phyloP scores from a whole-genome alignment of 2,888 invertebrate species.

The Morpho deidamia region DNA sequence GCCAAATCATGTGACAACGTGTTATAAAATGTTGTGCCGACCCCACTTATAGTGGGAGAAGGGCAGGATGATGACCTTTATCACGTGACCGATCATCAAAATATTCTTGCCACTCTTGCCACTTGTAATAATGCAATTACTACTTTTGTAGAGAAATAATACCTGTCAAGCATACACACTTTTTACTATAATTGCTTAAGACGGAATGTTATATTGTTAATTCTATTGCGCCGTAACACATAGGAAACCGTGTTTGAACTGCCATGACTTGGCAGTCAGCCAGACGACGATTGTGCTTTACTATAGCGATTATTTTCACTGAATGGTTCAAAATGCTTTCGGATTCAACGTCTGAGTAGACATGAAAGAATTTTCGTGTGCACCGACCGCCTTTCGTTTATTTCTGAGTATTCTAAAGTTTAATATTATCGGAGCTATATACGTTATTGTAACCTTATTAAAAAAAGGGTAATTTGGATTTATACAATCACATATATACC shows the following conservation, averaged over 20 bases:
- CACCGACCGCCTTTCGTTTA: conserved; percentile 47
- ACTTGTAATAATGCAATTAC: no score
- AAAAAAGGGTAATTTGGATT: no score
- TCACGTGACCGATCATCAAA: no score
- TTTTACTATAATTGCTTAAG: conserved; percentile 1
- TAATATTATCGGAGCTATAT: conserved; percentile 4
- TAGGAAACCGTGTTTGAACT: conserved; percentile 40
- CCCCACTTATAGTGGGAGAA: no score
- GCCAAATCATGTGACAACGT: no score
- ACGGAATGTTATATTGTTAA: conserved; percentile 2
- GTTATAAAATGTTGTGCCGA: no score
- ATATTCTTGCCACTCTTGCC: no score
- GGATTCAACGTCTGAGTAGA: conserved; percentile 40
- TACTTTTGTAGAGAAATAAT: background rate
- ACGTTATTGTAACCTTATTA: background rate
- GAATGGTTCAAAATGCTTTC: conserved; percentile 55
- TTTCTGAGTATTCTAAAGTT: conserved; percentile 26
- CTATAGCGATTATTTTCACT: conserved; percentile 62
- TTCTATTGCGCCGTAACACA: conserved; percentile 61
- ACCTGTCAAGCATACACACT: conserved; percentile 9
- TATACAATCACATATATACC: no score
- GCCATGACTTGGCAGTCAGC: conserved; percentile 56
- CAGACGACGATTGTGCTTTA: conserved; percentile 66
- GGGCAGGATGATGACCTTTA: no score
- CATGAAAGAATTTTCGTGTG: conserved; percentile 58